Conservation (phyloP, 2,888 invertebrate genomes). For the Mactromeris polynyma region DNA sequence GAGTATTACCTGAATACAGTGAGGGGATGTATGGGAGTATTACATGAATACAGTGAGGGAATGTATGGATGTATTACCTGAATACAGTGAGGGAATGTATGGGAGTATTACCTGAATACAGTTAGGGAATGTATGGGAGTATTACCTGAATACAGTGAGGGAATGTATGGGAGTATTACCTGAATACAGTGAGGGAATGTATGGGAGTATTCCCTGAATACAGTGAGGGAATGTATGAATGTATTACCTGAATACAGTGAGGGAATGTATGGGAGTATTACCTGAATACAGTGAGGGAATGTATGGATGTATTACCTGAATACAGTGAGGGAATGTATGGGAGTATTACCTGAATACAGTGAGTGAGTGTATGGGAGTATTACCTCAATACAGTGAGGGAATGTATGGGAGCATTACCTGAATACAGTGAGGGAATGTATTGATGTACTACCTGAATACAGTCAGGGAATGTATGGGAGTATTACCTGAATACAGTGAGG, state of each 20-base stretch:
- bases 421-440: background rate
- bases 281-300: background rate
- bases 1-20: background rate
- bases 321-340: background rate
- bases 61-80: no score
- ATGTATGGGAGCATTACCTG: background rate
- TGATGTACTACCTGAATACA: no score
- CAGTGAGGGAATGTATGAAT: background rate
- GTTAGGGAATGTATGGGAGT: background rate
- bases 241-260: no score
- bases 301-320: background rate
- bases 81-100: background rate
- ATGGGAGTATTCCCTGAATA: background rate
- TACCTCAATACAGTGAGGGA: background rate
- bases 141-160: no score
- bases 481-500: no score
- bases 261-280: no score
- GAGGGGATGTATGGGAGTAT: background rate
- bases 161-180: no score
- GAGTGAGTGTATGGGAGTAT: no score
- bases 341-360: no score
- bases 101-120: background rate
- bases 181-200: background rate
- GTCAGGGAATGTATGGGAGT: no score
- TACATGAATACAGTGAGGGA: no score